Evolutionary conservation across 2,797 vertebrate species (phyloP), one percentile per base, ranked within the genome.

Genomic region (Macrochelys suwanniensis): DNA sequence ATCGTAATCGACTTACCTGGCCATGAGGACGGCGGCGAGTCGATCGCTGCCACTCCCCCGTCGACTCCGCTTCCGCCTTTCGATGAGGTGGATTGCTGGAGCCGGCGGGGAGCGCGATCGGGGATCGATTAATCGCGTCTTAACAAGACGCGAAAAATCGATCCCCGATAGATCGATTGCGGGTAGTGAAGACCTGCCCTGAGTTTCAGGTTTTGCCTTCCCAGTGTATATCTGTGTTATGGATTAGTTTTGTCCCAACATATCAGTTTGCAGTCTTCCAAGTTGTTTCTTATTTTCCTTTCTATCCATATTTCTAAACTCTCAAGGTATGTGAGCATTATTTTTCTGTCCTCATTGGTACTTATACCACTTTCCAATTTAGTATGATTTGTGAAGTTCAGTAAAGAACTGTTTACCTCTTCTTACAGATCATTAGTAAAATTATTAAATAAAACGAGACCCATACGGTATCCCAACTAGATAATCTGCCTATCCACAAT

Each of bases 221-320:
- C 31, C 61, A 53, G 47, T 28, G 13, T 11, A 4, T 19, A n/a
- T 51, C 21, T 65, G 37, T 33, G 45, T 37, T 50, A 89, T 84
- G 91, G 93, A 96, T 90, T 59, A 92, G 77, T 93, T 96, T 91
- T 96, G 76, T 33, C 90, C 91, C 78, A 68, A 82, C 95, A 90
- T 89, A 89, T 11, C 82, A 88, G 57, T 95, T 85, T 74, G 79
- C n/a, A 91, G 79, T 95, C 92, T 95, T 93, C 59, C 74, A 33
- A 94, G 45, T n/a, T 90, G 91, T 93, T 85, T 80, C 51, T 94
- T 91, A n/a, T 59, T 94, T 95, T 74, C 80, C 87, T 96, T 87
- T 87, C 76, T 90, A 45, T 79, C 50, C 94, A 79, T 84, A 95
- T 94, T 91, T 53, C 26, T 82, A 87, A 84, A 17, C 56, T 45